phyloP scores from a whole-genome alignment of 2,113 vertebrate species.

The Eurypyga helias region DNA sequence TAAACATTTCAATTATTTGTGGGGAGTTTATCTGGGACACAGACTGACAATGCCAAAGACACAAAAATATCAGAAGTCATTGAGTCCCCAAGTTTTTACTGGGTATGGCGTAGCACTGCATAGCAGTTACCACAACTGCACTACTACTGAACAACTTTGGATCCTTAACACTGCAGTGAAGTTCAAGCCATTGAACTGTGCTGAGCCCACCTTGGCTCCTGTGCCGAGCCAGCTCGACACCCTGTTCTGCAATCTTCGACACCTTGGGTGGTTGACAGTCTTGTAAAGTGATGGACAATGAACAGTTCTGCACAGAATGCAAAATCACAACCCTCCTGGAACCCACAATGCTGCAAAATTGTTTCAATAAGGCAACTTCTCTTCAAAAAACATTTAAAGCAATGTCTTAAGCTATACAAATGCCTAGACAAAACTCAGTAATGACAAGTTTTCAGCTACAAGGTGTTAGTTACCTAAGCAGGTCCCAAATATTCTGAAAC shows the following conservation, averaged over 20 bases:
- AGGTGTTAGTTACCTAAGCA: not conserved
- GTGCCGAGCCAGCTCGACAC: not conserved
- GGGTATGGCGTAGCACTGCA: not conserved
- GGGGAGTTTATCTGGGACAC: not conserved
- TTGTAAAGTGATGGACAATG: not conserved
- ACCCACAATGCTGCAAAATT: not conserved
- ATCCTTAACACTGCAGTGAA: not conserved
- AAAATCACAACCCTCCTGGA: not conserved
- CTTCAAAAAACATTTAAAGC: not conserved
- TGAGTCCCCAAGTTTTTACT: not conserved
- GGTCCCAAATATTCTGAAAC: not conserved
- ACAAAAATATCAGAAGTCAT: not conserved
- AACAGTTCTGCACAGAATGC: not conserved
- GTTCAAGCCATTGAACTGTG: not conserved
- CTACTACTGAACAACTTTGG: not conserved
- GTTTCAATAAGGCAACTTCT: not conserved
- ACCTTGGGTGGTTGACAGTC: not conserved
- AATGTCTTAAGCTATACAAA: not conserved
- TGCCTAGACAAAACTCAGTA: not conserved
- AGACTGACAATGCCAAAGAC: not conserved
- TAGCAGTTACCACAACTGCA: accelerated
- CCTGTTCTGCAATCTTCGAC: not conserved
- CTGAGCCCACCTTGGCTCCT: not conserved
- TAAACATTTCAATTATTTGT: not conserved
- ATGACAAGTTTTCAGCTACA: not conserved